A percentile compares a stretch with the other conserved stretches of the same genome.
Conservation (phyloP, 2,113 vertebrate species). For the Tenebrosternarchus preto region DNA sequence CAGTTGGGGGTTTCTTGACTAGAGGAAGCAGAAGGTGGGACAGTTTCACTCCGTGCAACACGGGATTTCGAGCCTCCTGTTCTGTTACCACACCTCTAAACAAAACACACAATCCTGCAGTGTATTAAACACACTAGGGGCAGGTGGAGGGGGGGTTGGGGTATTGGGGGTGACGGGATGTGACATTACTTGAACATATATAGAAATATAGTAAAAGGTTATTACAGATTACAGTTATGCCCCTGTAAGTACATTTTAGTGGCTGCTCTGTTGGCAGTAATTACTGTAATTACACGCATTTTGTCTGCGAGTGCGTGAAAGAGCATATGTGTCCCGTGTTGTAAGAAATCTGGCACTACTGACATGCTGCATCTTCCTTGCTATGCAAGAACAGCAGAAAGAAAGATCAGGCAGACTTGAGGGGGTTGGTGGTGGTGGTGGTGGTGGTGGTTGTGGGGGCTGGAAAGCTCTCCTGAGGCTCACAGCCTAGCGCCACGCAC, state of each 20-base stretch:
- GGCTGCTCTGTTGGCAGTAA: constrained; percentile 1
- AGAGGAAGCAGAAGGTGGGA: neutral
- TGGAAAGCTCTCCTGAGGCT: neutral
- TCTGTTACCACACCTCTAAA: neutral
- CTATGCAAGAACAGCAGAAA: neutral
- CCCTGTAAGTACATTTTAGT: neutral
- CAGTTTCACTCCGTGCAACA: neutral
- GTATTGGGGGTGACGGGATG: no score
- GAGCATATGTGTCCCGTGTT: neutral
- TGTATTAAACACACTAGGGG: neutral
- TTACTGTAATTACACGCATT: neutral
- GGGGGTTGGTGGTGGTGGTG: no score
- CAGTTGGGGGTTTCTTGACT: neutral
- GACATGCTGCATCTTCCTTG: neutral
- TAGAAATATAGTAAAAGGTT: neutral
- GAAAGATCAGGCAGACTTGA: neutral
- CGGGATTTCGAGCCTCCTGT: neutral
- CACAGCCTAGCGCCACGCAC: neutral
- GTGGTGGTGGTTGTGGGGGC: no score
- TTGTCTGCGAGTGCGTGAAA: neutral
- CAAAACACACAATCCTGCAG: neutral
- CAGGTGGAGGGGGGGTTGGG: no score
- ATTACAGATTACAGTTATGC: neutral
- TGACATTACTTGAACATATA: neutral
- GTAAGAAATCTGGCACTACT: neutral